A percentile compares a stretch with the other conserved stretches of the same genome.
These are phyloP conservation scores for Phoebastria nigripes DNA, from an alignment of 2,797 vertebrate genomes.

Conservation along the genomic window DNA sequence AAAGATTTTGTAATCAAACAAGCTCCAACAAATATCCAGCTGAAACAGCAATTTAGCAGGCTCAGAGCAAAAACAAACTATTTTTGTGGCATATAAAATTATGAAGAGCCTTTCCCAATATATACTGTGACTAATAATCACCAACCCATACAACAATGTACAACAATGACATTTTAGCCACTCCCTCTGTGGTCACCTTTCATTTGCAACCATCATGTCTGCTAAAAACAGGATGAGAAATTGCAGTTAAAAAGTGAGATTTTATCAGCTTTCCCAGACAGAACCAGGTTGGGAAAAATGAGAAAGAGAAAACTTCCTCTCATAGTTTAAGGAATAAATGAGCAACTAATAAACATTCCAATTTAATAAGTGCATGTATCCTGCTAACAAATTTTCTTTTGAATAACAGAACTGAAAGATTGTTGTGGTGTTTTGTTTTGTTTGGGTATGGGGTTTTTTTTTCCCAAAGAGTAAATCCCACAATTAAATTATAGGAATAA, in stretches of 20 bases:
- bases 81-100: slow-evolving; percentile 15
- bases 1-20: slow-evolving; percentile 53
- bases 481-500: background rate
- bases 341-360: slow-evolving; percentile 1
- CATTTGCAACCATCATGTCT: slow-evolving; percentile 10
- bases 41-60: slow-evolving; percentile 38
- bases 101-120: slow-evolving; percentile 42
- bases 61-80: background rate
- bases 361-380: background rate
- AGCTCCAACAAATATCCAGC: slow-evolving; percentile 51
- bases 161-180: background rate
- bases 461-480: background rate
- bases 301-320: background rate
- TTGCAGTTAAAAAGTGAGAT: slow-evolving; percentile 17
- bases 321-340: background rate
- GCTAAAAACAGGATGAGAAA: slow-evolving; percentile 21
- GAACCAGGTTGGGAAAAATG: background rate
- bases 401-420: background rate
- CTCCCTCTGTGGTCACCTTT: slow-evolving; percentile 42
- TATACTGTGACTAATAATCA: slow-evolving; percentile 32
- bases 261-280: slow-evolving; percentile 37
- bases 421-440: background rate
- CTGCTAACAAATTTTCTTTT: background rate
- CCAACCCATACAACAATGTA: background rate
- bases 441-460: background rate